Conservation (phyloP, 1,140 invertebrate genomes). For the Atta cephalotes region DNA sequence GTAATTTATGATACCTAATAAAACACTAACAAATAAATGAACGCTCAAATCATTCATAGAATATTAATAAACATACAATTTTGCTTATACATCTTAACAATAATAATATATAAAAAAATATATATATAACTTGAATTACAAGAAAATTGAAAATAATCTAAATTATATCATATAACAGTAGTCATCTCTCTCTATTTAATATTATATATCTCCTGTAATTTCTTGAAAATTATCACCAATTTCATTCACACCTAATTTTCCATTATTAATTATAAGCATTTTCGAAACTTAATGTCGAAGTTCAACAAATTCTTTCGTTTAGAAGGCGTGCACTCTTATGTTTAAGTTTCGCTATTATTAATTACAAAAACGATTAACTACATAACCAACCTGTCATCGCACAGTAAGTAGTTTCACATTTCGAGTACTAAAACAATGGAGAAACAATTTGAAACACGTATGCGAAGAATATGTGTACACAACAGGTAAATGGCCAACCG, state of each 20-base stretch:
- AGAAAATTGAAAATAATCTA: slow-evolving; percentile 29
- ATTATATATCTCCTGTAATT: not conserved
- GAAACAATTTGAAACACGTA: slow-evolving; percentile 65
- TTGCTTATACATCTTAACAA: slow-evolving; percentile 24
- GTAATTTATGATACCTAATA: slow-evolving; percentile 40
- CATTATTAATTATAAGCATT: not conserved
- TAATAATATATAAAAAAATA: slow-evolving; percentile 12
- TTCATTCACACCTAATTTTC: not conserved
- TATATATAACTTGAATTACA: not conserved
- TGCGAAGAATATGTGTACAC: slow-evolving; percentile 61
- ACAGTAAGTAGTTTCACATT: slow-evolving; percentile 70
- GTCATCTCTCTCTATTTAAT: slow-evolving; percentile 23
- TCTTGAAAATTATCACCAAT: not conserved
- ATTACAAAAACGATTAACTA: slow-evolving; percentile 78
- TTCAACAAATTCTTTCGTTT: slow-evolving; percentile 53
- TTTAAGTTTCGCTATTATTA: slow-evolving; percentile 78
- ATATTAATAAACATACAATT: slow-evolving; percentile 33
- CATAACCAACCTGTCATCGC: slow-evolving; percentile 72
- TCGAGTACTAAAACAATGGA: slow-evolving; percentile 67
- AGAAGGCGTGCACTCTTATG: slow-evolving; percentile 81
- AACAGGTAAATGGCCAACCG: slow-evolving; percentile 68
- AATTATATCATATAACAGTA: slow-evolving; percentile 31
- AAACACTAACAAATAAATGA: slow-evolving; percentile 34
- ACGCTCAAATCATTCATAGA: slow-evolving; percentile 42
- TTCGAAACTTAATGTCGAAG: slow-evolving; percentile 5